Base-by-base conservation (phyloP, 2,113 vertebrate genomes). In the Sinocyclocheilus anshuiensis region DNA sequence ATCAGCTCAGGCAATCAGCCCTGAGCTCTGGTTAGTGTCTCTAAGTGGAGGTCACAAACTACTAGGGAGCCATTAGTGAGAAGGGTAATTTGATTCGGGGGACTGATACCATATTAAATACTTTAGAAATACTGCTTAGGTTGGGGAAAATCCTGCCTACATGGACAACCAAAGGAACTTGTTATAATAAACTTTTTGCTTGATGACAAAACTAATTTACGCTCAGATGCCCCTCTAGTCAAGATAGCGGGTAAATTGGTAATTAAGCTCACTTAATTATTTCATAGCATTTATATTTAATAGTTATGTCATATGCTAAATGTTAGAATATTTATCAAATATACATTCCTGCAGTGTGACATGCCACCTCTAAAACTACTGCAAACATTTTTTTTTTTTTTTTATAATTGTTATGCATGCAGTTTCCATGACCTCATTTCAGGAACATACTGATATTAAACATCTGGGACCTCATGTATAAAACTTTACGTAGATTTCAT, bases 41-140 rank as follows among this genome's bases (percentile, higher is more conserved):
- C 75, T 4, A 36, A 29, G 75, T 50, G 11, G 79, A 86, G 86
- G 86, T 87, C 88, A 84, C 88, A 81, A 76, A 69, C 74, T 84
- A 79, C 67, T 71, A 39, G 67, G 1, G 67, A 86, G 86, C 84
- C 86, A 87, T 87, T 89, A 89, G 86, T 83, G 67, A 84, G 80
- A 12, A 33, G 78, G 86, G 80, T 86, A 83, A 89, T 89, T 89
- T 89, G 88, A 89, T 89, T 89, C 80, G 4, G 18, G 24, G 59
- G 84, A 75, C 86, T 80, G 88, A 89, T 87, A 89, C 84, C 88
- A 87, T 87, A 89, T 89, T 86, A 87, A 87, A 89, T 80, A 86
- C 80, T 85, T 87, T 48, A 74, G 78, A 78, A 86, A 89, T 87
- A 83, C 86, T 86, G 88, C 88, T 89, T 89, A 84, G 86, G 76